Evolutionary conservation across 2,888 invertebrate species (phyloP).

Genomic region (Alviniconcha strummeri): DNA sequence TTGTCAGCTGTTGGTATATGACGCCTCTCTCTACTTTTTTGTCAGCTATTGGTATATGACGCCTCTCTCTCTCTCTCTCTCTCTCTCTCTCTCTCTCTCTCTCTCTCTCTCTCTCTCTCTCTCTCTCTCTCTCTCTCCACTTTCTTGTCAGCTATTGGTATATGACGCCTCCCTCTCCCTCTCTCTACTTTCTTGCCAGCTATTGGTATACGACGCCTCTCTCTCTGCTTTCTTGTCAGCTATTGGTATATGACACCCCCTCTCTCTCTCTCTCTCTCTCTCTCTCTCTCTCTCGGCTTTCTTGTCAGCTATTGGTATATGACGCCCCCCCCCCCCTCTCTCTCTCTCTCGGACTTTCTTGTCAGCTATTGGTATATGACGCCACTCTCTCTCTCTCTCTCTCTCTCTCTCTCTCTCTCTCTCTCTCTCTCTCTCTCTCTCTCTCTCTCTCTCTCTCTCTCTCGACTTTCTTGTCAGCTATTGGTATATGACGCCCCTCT

Average conservation of each 20-base stretch:
- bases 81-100: slow-evolving; percentile 17
- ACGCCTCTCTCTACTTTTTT: background rate
- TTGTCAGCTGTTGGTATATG: background rate
- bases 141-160: background rate
- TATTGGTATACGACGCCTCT: background rate
- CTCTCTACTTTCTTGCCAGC: too few relatives aligned
- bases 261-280: background rate
- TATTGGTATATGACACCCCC: background rate
- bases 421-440: background rate
- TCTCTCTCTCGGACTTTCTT: too few relatives aligned
- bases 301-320: background rate
- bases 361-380: too few relatives aligned
- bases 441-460: background rate
- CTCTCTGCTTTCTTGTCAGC: too few relatives aligned
- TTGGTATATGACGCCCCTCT: too few relatives aligned
- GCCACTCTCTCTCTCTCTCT: slow-evolving; percentile 19
- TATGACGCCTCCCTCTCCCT: background rate
- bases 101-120: background rate
- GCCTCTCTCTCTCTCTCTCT: background rate
- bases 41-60: too few relatives aligned
- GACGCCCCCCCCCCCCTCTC: slow-evolving; percentile 15
- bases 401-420: slow-evolving; percentile 24
- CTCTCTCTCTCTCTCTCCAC: background rate
- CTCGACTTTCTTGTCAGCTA: background rate
- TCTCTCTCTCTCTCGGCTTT: background rate